A percentile compares a stretch with the other conserved stretches of the same genome.
These are phyloP conservation scores for Grallaria varia DNA, from an alignment of 2,113 vertebrate species.

Conservation along the genomic window DNA sequence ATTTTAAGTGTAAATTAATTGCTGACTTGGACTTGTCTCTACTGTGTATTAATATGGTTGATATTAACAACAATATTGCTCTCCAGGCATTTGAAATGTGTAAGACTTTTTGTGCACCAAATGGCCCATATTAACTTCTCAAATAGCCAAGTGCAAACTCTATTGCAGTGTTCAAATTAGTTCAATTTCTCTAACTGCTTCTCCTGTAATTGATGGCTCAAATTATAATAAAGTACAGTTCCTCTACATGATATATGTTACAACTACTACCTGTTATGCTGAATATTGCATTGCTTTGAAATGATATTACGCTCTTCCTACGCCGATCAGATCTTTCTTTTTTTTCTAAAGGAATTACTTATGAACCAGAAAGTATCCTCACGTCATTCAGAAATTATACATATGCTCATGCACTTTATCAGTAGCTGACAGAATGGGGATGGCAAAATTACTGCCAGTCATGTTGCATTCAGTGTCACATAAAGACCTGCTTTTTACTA, in stretches of 20 bases:
- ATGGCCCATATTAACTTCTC: conserved; percentile 57
- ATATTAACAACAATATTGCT: conserved; percentile 51
- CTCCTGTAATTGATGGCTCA: conserved; percentile 46
- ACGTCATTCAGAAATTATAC: conserved; percentile 65
- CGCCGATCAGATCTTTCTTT: background rate
- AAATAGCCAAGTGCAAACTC: conserved; percentile 53
- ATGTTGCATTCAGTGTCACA: conserved; percentile 55
- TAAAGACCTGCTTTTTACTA: conserved; percentile 62
- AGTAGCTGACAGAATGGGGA: conserved; percentile 49
- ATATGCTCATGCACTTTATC: conserved; percentile 60
- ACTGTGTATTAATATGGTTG: conserved; percentile 11
- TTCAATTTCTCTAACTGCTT: conserved; percentile 58
- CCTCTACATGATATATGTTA: conserved; percentile 53
- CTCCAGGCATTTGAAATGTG: conserved; percentile 7
- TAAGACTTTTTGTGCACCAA: conserved; percentile 52
- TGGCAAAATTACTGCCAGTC: conserved; percentile 65
- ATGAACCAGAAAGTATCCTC: conserved; percentile 58
- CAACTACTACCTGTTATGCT: conserved; percentile 47
- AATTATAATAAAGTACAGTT: conserved; percentile 51
- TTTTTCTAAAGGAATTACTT: conserved; percentile 39
- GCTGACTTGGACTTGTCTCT: background rate
- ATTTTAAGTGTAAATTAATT: conserved; percentile 36
- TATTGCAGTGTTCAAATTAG: conserved; percentile 52
- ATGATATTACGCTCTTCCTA: conserved; percentile 30
- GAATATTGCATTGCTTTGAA: conserved; percentile 63